A percentile compares a stretch with the other conserved stretches of the same genome.
phyloP scores from a whole-genome alignment of 2,888 invertebrate genomes.

The Eulithis testata region DNA sequence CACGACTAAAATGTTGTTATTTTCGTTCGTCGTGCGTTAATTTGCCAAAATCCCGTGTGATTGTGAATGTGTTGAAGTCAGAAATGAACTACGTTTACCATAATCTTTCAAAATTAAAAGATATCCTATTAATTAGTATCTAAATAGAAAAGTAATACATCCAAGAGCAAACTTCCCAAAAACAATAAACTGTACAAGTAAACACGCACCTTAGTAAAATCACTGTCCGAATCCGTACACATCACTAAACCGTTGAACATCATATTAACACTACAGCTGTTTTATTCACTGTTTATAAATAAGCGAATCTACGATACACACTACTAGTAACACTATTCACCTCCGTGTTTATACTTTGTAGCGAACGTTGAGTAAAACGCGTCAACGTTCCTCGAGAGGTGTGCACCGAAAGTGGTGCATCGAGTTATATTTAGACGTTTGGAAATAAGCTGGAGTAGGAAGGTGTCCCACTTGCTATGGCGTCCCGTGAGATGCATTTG shows the following conservation, averaged over 20 bases:
- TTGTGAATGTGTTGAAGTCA: no score
- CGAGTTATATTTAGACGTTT: constrained; percentile 36
- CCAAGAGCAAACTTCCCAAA: background rate
- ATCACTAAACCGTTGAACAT: constrained; percentile 76
- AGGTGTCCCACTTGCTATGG: constrained; percentile 31
- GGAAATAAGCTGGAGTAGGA: constrained; percentile 34
- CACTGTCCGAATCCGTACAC: constrained; percentile 76
- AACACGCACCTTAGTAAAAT: constrained; percentile 69
- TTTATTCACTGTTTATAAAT: constrained; percentile 42
- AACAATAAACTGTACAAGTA: background rate
- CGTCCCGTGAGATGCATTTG: constrained; percentile 10
- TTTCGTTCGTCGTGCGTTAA: no score
- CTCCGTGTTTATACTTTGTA: constrained; percentile 19
- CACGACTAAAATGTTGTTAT: no score
- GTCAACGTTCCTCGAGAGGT: constrained; percentile 35
- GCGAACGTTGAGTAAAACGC: constrained; percentile 13
- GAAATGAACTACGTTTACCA: no score
- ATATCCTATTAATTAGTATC: background rate
- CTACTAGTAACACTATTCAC: constrained; percentile 10
- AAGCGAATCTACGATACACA: constrained; percentile 26
- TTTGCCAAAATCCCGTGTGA: no score
- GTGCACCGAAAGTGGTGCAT: constrained; percentile 41
- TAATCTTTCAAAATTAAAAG: no score
- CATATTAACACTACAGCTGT: constrained; percentile 52
- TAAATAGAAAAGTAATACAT: background rate